Conservation (phyloP, 2,888 invertebrate species). For the Lymantria monacha region DNA sequence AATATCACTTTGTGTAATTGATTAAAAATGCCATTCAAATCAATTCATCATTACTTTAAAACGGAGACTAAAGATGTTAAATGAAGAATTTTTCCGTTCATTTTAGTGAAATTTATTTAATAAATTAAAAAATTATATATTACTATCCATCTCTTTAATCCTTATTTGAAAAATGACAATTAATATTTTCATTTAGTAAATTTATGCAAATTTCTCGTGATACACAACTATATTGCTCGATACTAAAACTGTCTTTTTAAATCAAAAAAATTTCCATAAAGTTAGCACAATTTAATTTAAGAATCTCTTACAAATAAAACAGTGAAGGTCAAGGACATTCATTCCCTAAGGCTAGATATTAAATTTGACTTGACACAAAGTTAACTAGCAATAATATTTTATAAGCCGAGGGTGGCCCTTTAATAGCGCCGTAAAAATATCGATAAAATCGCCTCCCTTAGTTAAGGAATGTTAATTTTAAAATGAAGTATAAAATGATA, state of each 20-base stretch:
- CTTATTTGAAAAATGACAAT: no score
- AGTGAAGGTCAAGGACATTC: slow-evolving; percentile 12
- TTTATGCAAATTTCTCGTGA: no score
- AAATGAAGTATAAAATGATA: neutral
- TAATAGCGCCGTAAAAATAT: slow-evolving; percentile 32
- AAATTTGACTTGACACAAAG: slow-evolving; percentile 28
- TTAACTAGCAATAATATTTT: slow-evolving; percentile 32
- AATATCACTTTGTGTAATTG: no score
- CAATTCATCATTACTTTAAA: no score
- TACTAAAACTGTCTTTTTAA: neutral
- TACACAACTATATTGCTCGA: no score
- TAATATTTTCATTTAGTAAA: no score
- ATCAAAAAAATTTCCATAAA: slow-evolving; percentile 3
- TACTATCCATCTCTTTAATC: no score
- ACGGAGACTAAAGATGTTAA: no score
- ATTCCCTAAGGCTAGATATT: slow-evolving; percentile 23
- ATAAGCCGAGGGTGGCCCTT: slow-evolving; percentile 22
- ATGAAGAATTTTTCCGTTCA: no score
- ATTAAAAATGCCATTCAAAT: no score
- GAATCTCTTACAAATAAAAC: slow-evolving; percentile 9
- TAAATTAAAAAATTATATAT: no score
- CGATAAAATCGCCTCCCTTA: slow-evolving; percentile 26
- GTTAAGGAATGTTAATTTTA: slow-evolving; percentile 2
- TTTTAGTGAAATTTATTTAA: no score
- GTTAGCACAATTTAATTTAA: slow-evolving; percentile 10